A percentile compares a stretch with the other conserved stretches of the same genome.
Conservation (phyloP, 2,888 invertebrate species). For the Lithodes maja region DNA sequence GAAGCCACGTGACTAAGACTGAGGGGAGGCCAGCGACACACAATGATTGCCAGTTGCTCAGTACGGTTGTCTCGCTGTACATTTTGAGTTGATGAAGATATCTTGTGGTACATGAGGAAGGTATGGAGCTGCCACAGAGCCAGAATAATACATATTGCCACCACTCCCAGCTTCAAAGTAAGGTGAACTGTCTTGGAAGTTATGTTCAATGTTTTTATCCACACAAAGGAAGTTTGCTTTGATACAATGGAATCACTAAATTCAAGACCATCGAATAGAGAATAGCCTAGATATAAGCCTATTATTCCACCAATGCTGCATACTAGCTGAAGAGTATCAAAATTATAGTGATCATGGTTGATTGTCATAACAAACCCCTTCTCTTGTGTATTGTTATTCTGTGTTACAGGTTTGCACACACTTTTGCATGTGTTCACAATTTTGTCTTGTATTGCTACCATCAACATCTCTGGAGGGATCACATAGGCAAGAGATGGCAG, state of each 20-base stretch:
- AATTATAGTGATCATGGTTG: constrained; percentile 18
- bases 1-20: constrained; percentile 23
- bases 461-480: constrained; percentile 32
- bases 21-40: constrained; percentile 46
- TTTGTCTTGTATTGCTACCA: not conserved
- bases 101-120: constrained; percentile 31
- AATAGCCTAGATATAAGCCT: constrained; percentile 41
- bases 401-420: not conserved
- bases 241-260: not conserved
- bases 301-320: constrained; percentile 40
- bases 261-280: constrained; percentile 16
- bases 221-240: not conserved
- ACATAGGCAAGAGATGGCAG: constrained; percentile 10
- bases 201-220: not conserved
- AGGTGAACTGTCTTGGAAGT: not conserved
- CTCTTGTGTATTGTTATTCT: not conserved
- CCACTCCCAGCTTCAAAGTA: not conserved
- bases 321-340: constrained; percentile 11
- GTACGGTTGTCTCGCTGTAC: not conserved
- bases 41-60: not conserved
- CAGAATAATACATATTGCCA: not conserved
- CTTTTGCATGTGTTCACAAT: not conserved
- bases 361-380: constrained; percentile 12
- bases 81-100: constrained; percentile 8
- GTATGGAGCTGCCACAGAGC: constrained; percentile 18